Percentiles rank a stretch among this genome's conserved stretches.
Evolutionary conservation across 2,113 vertebrate genomes (phyloP).

Genomic region (Phyllopteryx taeniolatus): DNA sequence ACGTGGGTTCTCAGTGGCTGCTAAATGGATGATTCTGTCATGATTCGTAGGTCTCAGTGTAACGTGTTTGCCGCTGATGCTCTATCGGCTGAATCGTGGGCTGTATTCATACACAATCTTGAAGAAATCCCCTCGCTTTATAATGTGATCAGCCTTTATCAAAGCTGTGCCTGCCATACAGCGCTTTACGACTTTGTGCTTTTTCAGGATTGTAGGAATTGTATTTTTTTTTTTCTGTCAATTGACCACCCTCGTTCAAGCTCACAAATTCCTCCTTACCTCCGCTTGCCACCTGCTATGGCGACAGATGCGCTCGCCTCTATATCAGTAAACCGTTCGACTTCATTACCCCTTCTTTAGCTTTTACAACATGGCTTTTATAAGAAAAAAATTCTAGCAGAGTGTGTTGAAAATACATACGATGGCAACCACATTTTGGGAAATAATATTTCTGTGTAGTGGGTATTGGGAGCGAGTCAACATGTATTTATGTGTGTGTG

Average conservation of each 20-base stretch:
- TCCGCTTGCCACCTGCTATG: conserved; percentile 25
- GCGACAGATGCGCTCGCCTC: conserved; percentile 7
- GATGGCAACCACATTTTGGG: neutral
- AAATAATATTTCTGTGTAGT: neutral
- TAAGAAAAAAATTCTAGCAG: neutral
- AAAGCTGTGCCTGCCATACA: conserved; percentile 30
- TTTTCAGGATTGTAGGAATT: conserved; percentile 24
- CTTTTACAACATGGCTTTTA: neutral
- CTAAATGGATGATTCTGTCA: neutral
- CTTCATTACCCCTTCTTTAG: conserved; percentile 28
- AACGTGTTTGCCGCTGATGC: neutral
- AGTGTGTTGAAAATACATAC: neutral
- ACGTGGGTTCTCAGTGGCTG: neutral
- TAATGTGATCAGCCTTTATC: conserved; percentile 18
- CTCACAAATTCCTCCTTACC: conserved; percentile 17
- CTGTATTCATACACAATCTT: conserved; percentile 7
- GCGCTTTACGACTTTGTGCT: conserved; percentile 32
- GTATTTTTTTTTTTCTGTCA: conserved; percentile 19
- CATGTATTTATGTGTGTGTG: no score
- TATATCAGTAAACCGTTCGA: conserved; percentile 15
- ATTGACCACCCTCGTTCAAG: conserved; percentile 37
- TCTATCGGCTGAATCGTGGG: neutral
- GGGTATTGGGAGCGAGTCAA: no score
- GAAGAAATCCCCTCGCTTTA: conserved; percentile 14
- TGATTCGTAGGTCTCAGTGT: conserved; percentile 13